phyloP scores from a whole-genome alignment of 2,113 vertebrate genomes.

The Tupaia chinensis region DNA sequence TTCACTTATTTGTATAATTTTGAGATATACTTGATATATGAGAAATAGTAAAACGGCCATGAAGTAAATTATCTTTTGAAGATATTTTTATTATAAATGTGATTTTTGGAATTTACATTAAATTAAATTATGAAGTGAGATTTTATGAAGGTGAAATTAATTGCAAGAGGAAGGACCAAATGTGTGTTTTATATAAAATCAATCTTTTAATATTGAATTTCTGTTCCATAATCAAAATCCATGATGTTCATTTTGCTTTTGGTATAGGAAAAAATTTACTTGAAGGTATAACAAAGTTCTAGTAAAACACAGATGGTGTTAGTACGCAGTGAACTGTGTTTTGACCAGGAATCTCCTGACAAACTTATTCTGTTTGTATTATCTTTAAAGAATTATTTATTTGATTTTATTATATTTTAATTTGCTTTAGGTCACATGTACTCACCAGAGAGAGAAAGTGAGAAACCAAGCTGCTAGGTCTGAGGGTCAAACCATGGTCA shows the following conservation, averaged over 20 bases:
- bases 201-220: constrained; percentile 44
- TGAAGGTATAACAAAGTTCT: background rate
- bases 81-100: constrained; percentile 26
- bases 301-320: constrained; percentile 36
- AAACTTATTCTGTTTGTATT: background rate
- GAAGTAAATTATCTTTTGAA: constrained; percentile 49
- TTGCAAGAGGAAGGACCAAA: background rate
- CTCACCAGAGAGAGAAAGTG: too few relatives aligned
- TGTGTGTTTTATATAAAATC: constrained; percentile 29
- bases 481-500: too few relatives aligned
- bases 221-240: background rate
- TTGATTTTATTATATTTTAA: too few relatives aligned
- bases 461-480: too few relatives aligned
- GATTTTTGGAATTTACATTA: constrained; percentile 45
- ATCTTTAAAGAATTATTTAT: too few relatives aligned
- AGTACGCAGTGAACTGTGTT: background rate
- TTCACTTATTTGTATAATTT: constrained; percentile 4
- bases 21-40: background rate
- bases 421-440: too few relatives aligned
- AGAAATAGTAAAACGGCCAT: constrained; percentile 39
- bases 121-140: constrained; percentile 45
- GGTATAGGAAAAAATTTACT: background rate
- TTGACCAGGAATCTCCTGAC: background rate
- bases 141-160: constrained; percentile 55
- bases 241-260: constrained; percentile 19